Evolutionary conservation across 2,113 vertebrate genomes (phyloP).

Genomic region (Chionomys nivalis): DNA sequence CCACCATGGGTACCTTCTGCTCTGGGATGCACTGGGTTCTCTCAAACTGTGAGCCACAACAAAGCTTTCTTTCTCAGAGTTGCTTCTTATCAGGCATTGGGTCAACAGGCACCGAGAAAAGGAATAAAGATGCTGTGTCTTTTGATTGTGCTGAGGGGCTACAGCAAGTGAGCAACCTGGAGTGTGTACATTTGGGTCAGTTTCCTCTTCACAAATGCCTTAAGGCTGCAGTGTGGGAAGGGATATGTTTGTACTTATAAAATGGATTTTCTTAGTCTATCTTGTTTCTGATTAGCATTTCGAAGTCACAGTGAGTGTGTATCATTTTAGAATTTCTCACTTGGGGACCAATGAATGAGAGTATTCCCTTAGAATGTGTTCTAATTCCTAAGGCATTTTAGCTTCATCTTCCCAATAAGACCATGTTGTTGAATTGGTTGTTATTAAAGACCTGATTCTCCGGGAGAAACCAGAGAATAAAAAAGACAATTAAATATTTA

Average conservation of each 20-base stretch:
- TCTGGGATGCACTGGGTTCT: neutral
- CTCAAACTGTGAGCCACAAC: neutral
- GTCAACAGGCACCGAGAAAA: neutral
- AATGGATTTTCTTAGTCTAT: constrained; percentile 29
- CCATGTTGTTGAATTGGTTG: neutral
- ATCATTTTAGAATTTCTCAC: constrained; percentile 25
- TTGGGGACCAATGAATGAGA: constrained; percentile 9
- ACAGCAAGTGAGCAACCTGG: neutral
- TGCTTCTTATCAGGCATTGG: neutral
- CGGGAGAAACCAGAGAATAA: neutral
- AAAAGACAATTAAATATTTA: neutral
- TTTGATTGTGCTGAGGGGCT: neutral
- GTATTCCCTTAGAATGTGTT: constrained; percentile 5
- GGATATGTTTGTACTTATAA: neutral
- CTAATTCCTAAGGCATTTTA: neutral
- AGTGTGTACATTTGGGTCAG: neutral
- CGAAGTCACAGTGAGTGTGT: neutral
- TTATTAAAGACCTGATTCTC: neutral
- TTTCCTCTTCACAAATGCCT: neutral
- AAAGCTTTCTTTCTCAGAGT: neutral
- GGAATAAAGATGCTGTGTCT: neutral
- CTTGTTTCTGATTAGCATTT: constrained; percentile 48
- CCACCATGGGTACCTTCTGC: neutral
- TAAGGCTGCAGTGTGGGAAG: neutral
- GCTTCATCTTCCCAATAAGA: constrained; percentile 1